Evolutionary conservation across 2,797 vertebrate species (phyloP).

Genomic region (Poecilia picta): DNA sequence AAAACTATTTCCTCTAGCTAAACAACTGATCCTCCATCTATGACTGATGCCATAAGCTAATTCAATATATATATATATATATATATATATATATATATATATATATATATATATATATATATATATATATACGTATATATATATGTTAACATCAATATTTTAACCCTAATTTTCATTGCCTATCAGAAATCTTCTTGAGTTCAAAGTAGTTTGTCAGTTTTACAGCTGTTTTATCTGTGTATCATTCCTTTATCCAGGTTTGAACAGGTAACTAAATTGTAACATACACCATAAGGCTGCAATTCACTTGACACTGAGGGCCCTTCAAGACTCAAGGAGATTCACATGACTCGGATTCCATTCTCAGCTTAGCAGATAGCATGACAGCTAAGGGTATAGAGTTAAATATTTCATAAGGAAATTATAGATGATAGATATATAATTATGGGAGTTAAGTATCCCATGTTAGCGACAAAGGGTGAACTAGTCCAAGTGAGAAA

Average conservation of each 20-base stretch:
- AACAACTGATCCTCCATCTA: conserved; percentile 11
- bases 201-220: conserved; percentile 21
- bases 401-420: conserved; percentile 52
- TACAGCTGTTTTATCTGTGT: conserved; percentile 45
- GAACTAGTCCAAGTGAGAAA: conserved; percentile 17
- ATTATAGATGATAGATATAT: conserved; percentile 28
- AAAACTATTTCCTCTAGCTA: conserved; percentile 28
- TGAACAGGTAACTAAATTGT: conserved; percentile 76
- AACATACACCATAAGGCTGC: conserved; percentile 64
- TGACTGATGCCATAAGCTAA: conserved; percentile 18
- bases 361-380: conserved; percentile 60
- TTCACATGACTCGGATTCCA: conserved; percentile 71
- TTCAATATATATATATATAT: too few relatives aligned
- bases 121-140: too few relatives aligned
- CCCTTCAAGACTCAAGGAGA: conserved; percentile 51
- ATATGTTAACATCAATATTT: conserved; percentile 7
- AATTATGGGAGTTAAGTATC: conserved; percentile 47
- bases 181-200: not conserved
- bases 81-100: too few relatives aligned
- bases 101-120: too few relatives aligned
- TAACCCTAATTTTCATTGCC: conserved; percentile 1
- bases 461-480: conserved; percentile 29
- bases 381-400: conserved; percentile 59
- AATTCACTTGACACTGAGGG: conserved; percentile 77
- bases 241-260: conserved; percentile 67